Evolutionary conservation across 2,113 vertebrate species (phyloP).

Genomic region (Barnardius zonarius): DNA sequence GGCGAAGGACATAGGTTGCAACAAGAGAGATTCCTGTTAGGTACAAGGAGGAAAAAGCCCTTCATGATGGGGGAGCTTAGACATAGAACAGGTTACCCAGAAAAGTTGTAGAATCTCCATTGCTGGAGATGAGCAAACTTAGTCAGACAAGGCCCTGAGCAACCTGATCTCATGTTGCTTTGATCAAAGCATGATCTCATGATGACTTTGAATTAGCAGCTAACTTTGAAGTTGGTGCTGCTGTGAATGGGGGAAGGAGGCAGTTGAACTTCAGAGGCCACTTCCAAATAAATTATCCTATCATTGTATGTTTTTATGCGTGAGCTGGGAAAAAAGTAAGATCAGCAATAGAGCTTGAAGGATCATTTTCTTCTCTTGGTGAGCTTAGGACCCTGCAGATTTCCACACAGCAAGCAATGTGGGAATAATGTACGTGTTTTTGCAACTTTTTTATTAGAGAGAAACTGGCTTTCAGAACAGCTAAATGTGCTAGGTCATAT

Average conservation of each 20-base stretch:
- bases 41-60: not conserved
- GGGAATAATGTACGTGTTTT: not conserved
- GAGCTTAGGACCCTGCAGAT: not conserved
- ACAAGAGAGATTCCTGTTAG: not conserved
- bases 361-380: not conserved
- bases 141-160: not conserved
- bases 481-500: not conserved
- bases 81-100: not conserved
- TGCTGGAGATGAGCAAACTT: fast-evolving
- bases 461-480: not conserved
- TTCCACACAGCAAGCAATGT: not conserved
- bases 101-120: not conserved
- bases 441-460: not conserved
- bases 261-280: not conserved
- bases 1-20: not conserved
- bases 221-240: not conserved
- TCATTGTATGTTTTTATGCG: not conserved
- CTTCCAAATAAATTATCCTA: not conserved
- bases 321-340: not conserved
- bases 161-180: not conserved
- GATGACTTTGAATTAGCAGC: not conserved
- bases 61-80: not conserved
- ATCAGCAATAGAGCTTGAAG: not conserved
- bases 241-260: not conserved
- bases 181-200: not conserved